phyloP scores from a whole-genome alignment of 53 echinoderm and acorn worm genomes.

The Holothuria leucospilota region DNA sequence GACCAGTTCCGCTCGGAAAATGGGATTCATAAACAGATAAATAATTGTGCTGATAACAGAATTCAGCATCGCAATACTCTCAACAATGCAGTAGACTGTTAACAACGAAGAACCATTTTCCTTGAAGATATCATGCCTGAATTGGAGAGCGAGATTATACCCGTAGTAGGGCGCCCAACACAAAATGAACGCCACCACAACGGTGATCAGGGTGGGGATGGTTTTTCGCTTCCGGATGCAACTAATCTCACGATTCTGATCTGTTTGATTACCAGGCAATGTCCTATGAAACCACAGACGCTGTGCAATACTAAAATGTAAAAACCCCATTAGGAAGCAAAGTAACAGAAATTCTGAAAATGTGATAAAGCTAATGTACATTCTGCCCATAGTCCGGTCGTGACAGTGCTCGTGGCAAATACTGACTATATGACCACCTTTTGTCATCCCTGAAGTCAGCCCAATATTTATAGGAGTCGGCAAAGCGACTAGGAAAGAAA shows the following conservation, averaged over 20 bases:
- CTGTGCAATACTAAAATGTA: slow-evolving; percentile 86
- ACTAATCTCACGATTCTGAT: slow-evolving; percentile 90
- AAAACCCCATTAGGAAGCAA: slow-evolving; percentile 82
- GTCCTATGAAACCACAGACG: slow-evolving; percentile 93
- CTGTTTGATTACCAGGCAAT: slow-evolving; percentile 85
- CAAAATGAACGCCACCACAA: slow-evolving; percentile 93
- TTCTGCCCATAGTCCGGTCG: slow-evolving; percentile 59
- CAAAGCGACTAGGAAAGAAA: slow-evolving; percentile 81
- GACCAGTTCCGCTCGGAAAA: slow-evolving; percentile 77
- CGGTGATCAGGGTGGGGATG: slow-evolving; percentile 91
- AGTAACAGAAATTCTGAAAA: slow-evolving; percentile 85
- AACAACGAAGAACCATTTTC: slow-evolving; percentile 58
- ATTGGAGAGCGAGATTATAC: slow-evolving; percentile 77
- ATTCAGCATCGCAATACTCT: slow-evolving; percentile 88
- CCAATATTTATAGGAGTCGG: slow-evolving; percentile 70
- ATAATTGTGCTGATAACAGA: slow-evolving; percentile 93
- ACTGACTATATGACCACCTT: slow-evolving; percentile 13
- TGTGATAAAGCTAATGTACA: slow-evolving; percentile 80
- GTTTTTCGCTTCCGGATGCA: slow-evolving; percentile 91
- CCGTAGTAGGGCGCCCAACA: slow-evolving; percentile 95
- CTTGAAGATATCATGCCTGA: slow-evolving; percentile 20
- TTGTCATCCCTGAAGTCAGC: slow-evolving; percentile 13
- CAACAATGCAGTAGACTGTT: slow-evolving; percentile 75
- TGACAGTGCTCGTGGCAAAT: slow-evolving; percentile 82
- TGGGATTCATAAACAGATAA: slow-evolving; percentile 87